These are phyloP conservation scores for Enteromius radiatus DNA, from an alignment of 2,797 vertebrate species.

Conservation along the genomic window DNA sequence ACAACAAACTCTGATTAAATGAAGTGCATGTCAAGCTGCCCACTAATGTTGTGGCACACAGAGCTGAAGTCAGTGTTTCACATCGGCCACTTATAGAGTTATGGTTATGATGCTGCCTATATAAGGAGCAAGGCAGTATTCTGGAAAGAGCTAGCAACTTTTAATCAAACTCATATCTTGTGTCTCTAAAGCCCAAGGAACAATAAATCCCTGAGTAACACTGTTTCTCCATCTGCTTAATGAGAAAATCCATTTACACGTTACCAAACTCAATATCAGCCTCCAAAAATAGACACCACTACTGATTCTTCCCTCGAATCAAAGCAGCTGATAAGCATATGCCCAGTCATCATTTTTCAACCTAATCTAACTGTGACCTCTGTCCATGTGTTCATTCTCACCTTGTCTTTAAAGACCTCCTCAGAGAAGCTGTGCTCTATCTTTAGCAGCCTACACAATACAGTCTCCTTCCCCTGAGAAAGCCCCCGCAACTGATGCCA, in stretches of 20 bases:
- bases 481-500: conserved; percentile 33
- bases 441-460: conserved; percentile 48
- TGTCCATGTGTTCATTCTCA: conserved; percentile 45
- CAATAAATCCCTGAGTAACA: conserved; percentile 21
- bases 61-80: not conserved
- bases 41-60: not conserved
- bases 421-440: conserved; percentile 36
- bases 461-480: conserved; percentile 36
- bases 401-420: conserved; percentile 52
- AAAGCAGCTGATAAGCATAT: conserved; percentile 52
- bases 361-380: conserved; percentile 45
- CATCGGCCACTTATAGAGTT: not conserved
- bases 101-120: not conserved
- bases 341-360: conserved; percentile 34
- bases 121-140: not conserved
- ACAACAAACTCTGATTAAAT: not conserved
- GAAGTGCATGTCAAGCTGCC: not conserved
- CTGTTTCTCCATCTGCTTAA: conserved; percentile 23
- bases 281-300: conserved; percentile 50
- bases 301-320: conserved; percentile 47
- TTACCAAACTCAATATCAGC: conserved; percentile 45
- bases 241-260: conserved; percentile 38
- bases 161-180: conserved; percentile 41
- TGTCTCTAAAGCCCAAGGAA: conserved; percentile 9
- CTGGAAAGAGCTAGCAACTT: not conserved